Base-by-base conservation (phyloP, 2,113 vertebrate genomes). In the Sebastes fasciatus region DNA sequence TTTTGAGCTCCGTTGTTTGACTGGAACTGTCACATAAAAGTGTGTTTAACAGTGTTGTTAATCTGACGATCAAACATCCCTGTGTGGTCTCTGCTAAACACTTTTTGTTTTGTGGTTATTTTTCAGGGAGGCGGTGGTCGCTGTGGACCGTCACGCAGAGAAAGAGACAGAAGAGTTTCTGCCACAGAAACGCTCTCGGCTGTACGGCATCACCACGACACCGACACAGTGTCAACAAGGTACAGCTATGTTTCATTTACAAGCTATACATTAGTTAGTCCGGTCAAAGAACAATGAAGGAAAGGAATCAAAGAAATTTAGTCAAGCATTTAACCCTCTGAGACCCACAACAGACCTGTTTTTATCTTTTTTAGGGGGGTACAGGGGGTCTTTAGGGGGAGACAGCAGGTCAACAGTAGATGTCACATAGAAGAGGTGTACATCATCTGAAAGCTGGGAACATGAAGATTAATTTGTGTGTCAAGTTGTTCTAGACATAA, bases 181-280 rank as follows among this genome's bases (percentile, higher is more conserved):
- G 71, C 97, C 98, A 1, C 95, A 96, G 92, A 99, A 96, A 86
- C 96, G 96, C 62, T 96, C 96, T 0, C 96, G 97, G 7, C 94
- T 96, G 2, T 99, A 99, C 2, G 97, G 97, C 87, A 96, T 99
- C 92, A 92, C 97, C 74, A 91, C 94, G 1, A 79, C 86, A 0
- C 1, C 75, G 3, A 2, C 83, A 0, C 57, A 78, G 54, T 92
- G 91, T 85, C 85, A 68, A 7, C 86, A 65, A 86, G 89, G 92
- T 91, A 80, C 5, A 0, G 8, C 21, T 8, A 1, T 3, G 2
- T 6, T 17, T 68, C 23, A 49, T 0, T 16, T 17, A 10, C 26
- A 6, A 17, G 17, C 14, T 17, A 19, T 26, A 6, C 17, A 45
- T n/a, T 4, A 45, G 40, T 19, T 17, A 17, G 17, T 48, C 46